phyloP scores from a whole-genome alignment of 2,888 invertebrate species.

The Nephrotoma appendiculata region DNA sequence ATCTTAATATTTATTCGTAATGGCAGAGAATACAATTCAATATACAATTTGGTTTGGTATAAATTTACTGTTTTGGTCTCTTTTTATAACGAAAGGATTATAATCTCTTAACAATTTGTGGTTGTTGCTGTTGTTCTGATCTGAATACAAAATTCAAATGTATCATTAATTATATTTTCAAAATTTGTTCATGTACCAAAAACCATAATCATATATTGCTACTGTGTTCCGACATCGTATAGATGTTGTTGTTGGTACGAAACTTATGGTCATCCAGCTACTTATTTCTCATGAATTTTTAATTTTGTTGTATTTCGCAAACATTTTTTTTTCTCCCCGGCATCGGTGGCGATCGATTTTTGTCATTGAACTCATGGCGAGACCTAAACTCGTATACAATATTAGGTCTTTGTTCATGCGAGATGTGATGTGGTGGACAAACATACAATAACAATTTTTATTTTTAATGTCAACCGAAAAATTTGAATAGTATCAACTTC shows the following conservation, averaged over 20 bases:
- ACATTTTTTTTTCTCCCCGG: not conserved
- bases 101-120: not conserved
- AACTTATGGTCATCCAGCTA: not conserved
- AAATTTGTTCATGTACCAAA: not conserved
- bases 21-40: not conserved
- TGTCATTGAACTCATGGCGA: not conserved
- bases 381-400: not conserved
- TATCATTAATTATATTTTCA: not conserved
- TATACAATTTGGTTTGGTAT: not conserved
- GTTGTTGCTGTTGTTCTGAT: not conserved
- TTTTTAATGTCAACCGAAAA: not conserved
- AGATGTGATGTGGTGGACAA: not conserved
- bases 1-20: not conserved
- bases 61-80: not conserved
- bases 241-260: not conserved
- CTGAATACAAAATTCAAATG: not conserved
- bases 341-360: not conserved
- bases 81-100: not conserved
- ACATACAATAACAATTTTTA: not conserved
- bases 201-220: not conserved
- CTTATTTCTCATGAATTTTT: not conserved
- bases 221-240: not conserved
- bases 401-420: not conserved
- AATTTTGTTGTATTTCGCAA: not conserved
- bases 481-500: not conserved